These are phyloP conservation scores for Hylyphantes graminicola DNA, from an alignment of 1,140 invertebrate genomes.

Conservation along the genomic window DNA sequence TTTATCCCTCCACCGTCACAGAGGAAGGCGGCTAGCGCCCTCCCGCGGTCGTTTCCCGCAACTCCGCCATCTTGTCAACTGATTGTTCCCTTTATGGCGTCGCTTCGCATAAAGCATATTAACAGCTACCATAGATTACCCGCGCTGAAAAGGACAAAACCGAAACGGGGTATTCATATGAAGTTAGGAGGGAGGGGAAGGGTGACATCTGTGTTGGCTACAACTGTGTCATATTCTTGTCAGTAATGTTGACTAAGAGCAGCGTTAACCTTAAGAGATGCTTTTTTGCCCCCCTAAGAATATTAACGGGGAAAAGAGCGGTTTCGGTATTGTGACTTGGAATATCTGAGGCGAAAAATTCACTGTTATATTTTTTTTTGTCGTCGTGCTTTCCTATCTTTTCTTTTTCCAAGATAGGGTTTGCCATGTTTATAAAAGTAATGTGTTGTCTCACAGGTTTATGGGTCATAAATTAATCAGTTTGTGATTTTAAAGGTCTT, in stretches of 20 bases:
- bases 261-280: slow-evolving; percentile 37
- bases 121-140: slow-evolving; percentile 58
- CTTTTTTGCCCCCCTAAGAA: background rate
- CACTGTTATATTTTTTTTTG: slow-evolving; percentile 34
- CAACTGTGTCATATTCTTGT: slow-evolving; percentile 47
- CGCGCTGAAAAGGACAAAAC: slow-evolving; percentile 56
- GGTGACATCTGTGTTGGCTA: slow-evolving; percentile 53
- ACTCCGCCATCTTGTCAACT: slow-evolving; percentile 58
- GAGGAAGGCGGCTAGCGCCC: slow-evolving; percentile 25
- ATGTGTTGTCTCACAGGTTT: too few species aligned
- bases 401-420: slow-evolving; percentile 4
- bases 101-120: slow-evolving; percentile 56
- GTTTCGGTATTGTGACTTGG: slow-evolving; percentile 5
- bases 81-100: slow-evolving; percentile 58
- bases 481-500: too few species aligned
- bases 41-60: slow-evolving; percentile 41
- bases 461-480: too few species aligned
- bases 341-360: slow-evolving; percentile 50
- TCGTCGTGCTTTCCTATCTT: background rate
- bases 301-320: background rate
- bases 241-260: slow-evolving; percentile 48
- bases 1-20: background rate
- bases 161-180: slow-evolving; percentile 51
- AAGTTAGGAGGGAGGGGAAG: slow-evolving; percentile 3
- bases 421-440: background rate